Percentiles rank a stretch among this genome's conserved stretches.
Evolutionary conservation across 2,113 vertebrate genomes (phyloP).

Genomic region (Channa argus): DNA sequence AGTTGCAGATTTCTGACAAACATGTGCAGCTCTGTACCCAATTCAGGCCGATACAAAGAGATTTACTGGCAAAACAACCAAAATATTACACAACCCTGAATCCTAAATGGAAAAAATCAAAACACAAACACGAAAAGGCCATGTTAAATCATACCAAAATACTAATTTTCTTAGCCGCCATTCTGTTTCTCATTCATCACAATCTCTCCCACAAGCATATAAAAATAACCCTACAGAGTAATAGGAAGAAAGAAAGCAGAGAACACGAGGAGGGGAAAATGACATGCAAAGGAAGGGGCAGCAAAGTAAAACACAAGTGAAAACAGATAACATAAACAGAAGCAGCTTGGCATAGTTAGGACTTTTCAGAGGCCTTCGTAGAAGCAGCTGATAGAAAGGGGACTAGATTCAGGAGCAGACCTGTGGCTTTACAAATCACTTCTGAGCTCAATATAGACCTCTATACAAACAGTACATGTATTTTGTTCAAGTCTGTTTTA

Average conservation of each 20-base stretch:
- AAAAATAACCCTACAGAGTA: slow-evolving; percentile 16
- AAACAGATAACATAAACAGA: slow-evolving; percentile 55
- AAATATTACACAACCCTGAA: background rate
- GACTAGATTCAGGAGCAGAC: slow-evolving; percentile 35
- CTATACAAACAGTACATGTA: too few species aligned
- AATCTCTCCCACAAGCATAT: slow-evolving; percentile 13
- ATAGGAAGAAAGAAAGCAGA: slow-evolving; percentile 20
- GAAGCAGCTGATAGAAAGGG: slow-evolving; percentile 42
- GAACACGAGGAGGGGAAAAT: slow-evolving; percentile 24
- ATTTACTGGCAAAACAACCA: background rate
- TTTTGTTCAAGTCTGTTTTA: too few species aligned
- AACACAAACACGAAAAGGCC: too few species aligned
- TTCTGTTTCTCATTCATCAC: slow-evolving; percentile 1
- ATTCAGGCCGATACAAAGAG: background rate
- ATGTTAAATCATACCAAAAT: background rate
- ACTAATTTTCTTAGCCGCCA: background rate
- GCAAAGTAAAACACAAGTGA: slow-evolving; percentile 56
- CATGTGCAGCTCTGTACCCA: slow-evolving; percentile 2
- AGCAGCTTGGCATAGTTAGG: slow-evolving; percentile 36
- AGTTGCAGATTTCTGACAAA: slow-evolving; percentile 34
- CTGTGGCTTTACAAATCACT: slow-evolving; percentile 16
- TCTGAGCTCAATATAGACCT: background rate
- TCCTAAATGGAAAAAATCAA: too few species aligned
- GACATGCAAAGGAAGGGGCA: slow-evolving; percentile 11
- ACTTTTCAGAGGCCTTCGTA: slow-evolving; percentile 31